These are phyloP conservation scores for Heterodera filipjevi DNA, from an alignment of 2,888 invertebrate genomes.

Conservation along the genomic window DNA sequence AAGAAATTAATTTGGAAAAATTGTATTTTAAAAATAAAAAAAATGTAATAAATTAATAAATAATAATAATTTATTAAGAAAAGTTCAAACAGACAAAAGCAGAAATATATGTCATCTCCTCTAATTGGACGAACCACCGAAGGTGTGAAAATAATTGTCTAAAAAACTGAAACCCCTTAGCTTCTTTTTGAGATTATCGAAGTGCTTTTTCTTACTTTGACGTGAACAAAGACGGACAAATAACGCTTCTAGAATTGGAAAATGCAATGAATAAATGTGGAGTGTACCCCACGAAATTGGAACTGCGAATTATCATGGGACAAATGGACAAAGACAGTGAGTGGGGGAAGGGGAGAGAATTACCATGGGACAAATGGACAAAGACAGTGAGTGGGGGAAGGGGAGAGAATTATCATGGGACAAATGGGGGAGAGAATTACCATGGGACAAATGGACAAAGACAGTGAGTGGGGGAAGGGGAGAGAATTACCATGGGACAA, in stretches of 20 bases:
- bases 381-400: conserved; percentile 54
- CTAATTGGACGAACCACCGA: conserved; percentile 9
- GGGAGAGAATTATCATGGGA: conserved; percentile 60
- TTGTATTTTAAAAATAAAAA: too few relatives aligned
- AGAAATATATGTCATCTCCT: not conserved
- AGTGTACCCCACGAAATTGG: conserved; percentile 58
- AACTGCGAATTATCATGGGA: conserved; percentile 59
- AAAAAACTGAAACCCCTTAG: not conserved
- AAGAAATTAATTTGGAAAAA: too few relatives aligned
- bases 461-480: not conserved
- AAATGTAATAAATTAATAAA: too few relatives aligned
- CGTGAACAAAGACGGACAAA: conserved; percentile 61
- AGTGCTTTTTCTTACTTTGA: conserved; percentile 62
- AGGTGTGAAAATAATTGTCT: not conserved
- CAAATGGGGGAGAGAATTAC: conserved; percentile 58
- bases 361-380: conserved; percentile 62
- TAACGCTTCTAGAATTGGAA: conserved; percentile 58
- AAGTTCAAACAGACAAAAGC: not conserved
- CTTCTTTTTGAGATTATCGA: conserved; percentile 49
- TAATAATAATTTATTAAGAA: not conserved
- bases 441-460: conserved; percentile 45
- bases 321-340: conserved; percentile 62
- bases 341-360: conserved; percentile 42
- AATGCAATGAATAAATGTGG: conserved; percentile 63
- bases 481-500: not conserved